Conservation (phyloP, 1,140 invertebrate species). For the Temnothorax curvispinosus region DNA sequence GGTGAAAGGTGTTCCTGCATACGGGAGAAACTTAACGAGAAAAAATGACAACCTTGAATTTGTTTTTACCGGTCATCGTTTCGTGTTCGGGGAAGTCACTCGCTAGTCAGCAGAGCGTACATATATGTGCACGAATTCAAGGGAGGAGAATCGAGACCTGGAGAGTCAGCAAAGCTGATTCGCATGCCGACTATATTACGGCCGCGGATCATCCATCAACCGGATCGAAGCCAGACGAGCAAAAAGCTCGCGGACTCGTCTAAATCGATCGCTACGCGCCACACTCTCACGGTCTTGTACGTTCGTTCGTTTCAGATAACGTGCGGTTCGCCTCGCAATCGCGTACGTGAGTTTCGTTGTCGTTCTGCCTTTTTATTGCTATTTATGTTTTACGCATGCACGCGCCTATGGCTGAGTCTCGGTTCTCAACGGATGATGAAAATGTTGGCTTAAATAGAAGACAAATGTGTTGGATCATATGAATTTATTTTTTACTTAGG, state of each 20-base stretch:
- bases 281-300: constrained; percentile 64
- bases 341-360: constrained; percentile 26
- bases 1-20: neutral
- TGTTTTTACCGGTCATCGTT: constrained; percentile 23
- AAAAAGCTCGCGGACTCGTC: constrained; percentile 70
- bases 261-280: constrained; percentile 65
- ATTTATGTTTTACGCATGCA: neutral
- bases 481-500: neutral
- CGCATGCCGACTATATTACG: constrained; percentile 64
- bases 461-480: neutral
- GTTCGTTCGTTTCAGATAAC: constrained; percentile 69
- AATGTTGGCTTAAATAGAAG: constrained; percentile 15
- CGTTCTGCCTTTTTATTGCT: constrained; percentile 53
- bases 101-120: constrained; percentile 10
- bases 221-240: constrained; percentile 64
- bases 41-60: constrained; percentile 36
- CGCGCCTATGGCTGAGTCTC: neutral
- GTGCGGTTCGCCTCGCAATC: constrained; percentile 20
- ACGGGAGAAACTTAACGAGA: neutral
- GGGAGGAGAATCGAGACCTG: neutral
- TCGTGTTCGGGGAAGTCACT: constrained; percentile 1
- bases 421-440: constrained; percentile 39
- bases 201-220: constrained; percentile 67
- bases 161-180: constrained; percentile 32
- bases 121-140: neutral